Evolutionary conservation across 1,140 invertebrate genomes (phyloP).

Genomic region (Yoshiicerus persimilis): DNA sequence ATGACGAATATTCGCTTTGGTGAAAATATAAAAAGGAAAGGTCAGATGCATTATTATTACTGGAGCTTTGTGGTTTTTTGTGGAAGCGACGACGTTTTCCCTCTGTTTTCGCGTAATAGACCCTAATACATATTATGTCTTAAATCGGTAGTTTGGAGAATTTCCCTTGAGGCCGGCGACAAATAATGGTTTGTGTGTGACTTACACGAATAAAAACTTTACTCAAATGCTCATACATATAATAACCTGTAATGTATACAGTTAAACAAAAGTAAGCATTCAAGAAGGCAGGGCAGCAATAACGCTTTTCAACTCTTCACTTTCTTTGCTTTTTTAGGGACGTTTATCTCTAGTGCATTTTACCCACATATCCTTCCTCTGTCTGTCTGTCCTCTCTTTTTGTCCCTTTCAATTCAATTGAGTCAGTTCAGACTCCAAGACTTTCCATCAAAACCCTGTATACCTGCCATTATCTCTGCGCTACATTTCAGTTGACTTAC

Average conservation of each 20-base stretch:
- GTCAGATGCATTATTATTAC: slow-evolving; percentile 30
- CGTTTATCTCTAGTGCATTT: not conserved
- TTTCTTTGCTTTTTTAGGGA: not conserved
- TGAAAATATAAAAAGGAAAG: slow-evolving; percentile 21
- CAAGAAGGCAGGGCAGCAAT: not conserved
- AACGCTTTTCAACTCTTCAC: not conserved
- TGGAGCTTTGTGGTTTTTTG: slow-evolving; percentile 27
- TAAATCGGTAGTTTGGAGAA: slow-evolving; percentile 33
- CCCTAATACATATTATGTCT: slow-evolving; percentile 27
- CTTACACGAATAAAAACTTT: slow-evolving; percentile 27
- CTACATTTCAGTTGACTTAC: not conserved
- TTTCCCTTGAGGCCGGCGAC: slow-evolving; percentile 36
- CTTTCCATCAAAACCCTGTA: not conserved
- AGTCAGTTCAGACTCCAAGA: not conserved
- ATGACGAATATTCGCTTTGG: not conserved
- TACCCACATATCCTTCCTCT: not conserved
- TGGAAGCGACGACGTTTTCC: slow-evolving; percentile 9
- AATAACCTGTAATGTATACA: not conserved
- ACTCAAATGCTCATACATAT: not conserved
- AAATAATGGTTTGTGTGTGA: slow-evolving; percentile 38
- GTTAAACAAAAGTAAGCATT: not conserved
- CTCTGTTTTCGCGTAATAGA: slow-evolving; percentile 20
- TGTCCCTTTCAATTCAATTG: not conserved
- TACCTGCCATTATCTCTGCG: not conserved
- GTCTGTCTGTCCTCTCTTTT: not conserved